Percentiles rank a stretch among this genome's conserved stretches.
Evolutionary conservation across 2,888 invertebrate genomes (phyloP).

Genomic region (Troides oblongomaculatus): DNA sequence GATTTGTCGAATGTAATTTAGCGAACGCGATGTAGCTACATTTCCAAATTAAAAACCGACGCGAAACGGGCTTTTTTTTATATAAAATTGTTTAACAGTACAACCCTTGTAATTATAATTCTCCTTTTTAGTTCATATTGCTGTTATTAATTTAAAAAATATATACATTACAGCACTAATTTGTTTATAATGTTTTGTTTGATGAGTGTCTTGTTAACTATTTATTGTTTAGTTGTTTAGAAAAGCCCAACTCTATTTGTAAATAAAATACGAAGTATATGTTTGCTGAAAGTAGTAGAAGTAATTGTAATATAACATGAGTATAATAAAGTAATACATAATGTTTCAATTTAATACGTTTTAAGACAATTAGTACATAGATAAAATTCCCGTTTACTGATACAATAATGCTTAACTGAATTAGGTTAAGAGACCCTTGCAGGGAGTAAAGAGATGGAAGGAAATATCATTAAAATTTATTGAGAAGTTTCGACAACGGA

Average conservation of each 20-base stretch:
- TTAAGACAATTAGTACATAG: background rate
- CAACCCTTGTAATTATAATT: background rate
- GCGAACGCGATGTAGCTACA: background rate
- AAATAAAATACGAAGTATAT: too few relatives aligned
- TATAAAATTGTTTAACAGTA: background rate
- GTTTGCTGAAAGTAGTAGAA: too few relatives aligned
- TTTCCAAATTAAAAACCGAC: constrained; percentile 14
- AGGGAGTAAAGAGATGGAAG: too few relatives aligned
- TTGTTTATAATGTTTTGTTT: too few relatives aligned
- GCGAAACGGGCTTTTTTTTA: background rate
- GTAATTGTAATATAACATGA: background rate
- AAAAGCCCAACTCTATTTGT: too few relatives aligned
- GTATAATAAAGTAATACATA: background rate
- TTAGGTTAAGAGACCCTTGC: too few relatives aligned
- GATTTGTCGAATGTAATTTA: constrained; percentile 14
- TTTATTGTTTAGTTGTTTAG: too few relatives aligned
- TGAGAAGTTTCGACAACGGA: too few relatives aligned
- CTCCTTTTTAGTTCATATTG: background rate
- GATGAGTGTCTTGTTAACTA: too few relatives aligned
- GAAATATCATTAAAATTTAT: too few relatives aligned
- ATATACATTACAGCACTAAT: background rate
- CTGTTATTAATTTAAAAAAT: background rate
- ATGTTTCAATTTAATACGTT: background rate
- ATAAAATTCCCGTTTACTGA: too few relatives aligned
- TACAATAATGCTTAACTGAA: too few relatives aligned